These are phyloP conservation scores for Theonella swinhoei DNA, from an alignment of 37 sponge, comb jelly and placozoan species.

Conservation along the genomic window DNA sequence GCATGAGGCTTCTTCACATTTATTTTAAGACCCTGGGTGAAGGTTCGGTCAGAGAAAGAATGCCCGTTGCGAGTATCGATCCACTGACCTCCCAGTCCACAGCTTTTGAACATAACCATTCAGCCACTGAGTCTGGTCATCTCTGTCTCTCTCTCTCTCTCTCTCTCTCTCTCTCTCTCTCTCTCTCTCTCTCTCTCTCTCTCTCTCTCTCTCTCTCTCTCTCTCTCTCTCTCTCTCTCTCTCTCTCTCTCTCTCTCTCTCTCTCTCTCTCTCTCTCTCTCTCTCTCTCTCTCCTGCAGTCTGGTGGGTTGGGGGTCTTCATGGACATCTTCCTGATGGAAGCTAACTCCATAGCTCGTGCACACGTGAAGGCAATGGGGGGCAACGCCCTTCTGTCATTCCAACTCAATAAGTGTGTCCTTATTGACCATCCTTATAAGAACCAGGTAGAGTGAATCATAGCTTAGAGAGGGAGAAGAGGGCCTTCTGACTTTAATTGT, in stretches of 20 bases:
- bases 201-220: background rate
- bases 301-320: constrained; percentile 43
- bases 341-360: constrained; percentile 54
- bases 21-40: no score
- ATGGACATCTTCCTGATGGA: constrained; percentile 69
- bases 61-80: no score
- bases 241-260: background rate
- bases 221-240: background rate
- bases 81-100: no score
- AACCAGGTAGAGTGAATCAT: no score
- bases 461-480: no score
- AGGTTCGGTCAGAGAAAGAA: no score
- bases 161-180: background rate
- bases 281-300: background rate
- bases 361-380: constrained; percentile 63
- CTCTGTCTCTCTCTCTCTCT: background rate
- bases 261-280: background rate
- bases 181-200: background rate
- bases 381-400: constrained; percentile 75
- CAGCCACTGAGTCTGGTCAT: no score
- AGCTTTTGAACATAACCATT: no score
- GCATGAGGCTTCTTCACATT: no score
- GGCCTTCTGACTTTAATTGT: no score
- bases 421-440: constrained; percentile 70
- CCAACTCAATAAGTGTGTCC: constrained; percentile 56